Conservation (phyloP, 2,797 vertebrate species). For the Melanotaenia pygmaea region DNA sequence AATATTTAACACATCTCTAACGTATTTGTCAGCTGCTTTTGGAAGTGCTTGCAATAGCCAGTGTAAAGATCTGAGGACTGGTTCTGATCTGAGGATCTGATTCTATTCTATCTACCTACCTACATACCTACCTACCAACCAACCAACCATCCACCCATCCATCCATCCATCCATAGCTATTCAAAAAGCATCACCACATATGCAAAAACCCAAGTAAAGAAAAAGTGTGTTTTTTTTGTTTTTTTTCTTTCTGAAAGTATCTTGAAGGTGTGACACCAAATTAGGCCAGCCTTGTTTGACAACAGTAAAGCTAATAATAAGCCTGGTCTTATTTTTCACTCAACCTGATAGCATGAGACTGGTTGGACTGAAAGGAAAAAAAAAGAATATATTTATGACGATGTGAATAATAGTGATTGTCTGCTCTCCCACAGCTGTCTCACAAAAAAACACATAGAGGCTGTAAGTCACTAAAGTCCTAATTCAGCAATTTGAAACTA, state of each 20-base stretch:
- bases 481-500: conserved; percentile 71
- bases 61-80: too few relatives aligned
- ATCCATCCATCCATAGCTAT: not conserved
- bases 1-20: conserved; percentile 24
- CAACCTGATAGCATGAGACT: conserved; percentile 14
- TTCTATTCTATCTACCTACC: too few relatives aligned
- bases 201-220: conserved; percentile 12
- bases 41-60: conserved; percentile 7
- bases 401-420: conserved; percentile 45
- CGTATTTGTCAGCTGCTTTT: conserved; percentile 19
- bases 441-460: conserved; percentile 56
- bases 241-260: conserved; percentile 25
- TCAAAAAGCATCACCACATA: not conserved
- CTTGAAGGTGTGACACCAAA: conserved; percentile 33
- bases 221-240: not conserved
- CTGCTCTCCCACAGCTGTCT: conserved; percentile 52
- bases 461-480: conserved; percentile 64
- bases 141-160: too few relatives aligned
- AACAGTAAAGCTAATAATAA: conserved; percentile 48
- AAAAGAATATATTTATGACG: conserved; percentile 17
- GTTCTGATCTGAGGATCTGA: too few relatives aligned
- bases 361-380: conserved; percentile 27
- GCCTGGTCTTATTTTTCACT: conserved; percentile 40
- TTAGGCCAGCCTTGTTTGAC: conserved; percentile 43
- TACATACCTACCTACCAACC: too few relatives aligned